Base-by-base conservation (phyloP, 2,797 vertebrate genomes). In the Anguilla pacifica region DNA sequence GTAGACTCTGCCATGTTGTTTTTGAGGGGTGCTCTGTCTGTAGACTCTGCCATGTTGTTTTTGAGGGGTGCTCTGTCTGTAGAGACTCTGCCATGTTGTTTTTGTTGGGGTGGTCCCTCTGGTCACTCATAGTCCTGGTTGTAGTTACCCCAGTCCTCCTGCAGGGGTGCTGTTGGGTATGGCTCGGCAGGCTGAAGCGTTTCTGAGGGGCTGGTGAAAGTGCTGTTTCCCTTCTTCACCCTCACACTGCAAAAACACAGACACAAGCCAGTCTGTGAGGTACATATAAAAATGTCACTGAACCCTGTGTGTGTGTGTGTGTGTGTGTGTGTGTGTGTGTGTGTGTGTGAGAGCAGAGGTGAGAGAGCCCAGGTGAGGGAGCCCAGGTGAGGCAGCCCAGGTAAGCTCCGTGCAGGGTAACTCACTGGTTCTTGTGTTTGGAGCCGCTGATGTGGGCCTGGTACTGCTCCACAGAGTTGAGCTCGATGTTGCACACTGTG, bases 401-500 rank as follows among this genome's bases (percentile, higher is more conserved):
- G 19, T 64, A 4, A 53, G 10, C 53, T 11, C 53, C 2, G 10
- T 10, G 15, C 1, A 11, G 46, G 25, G 83, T 91, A 93, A 97
- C 98, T 95, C 95, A 99, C 98, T 99, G 97, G 94, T 97, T 98
- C 96, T 98, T 99, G 93, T 99, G 98, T 96, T 99, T 99, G 94
- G 98, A 96, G 85, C 98, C 98, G 25, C 97, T 99, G 96, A 99
- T 96, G 89, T 99, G 98, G 92, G 98, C 98, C 93, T 99, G 97
- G 95, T 99, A 99, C 94, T 99, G 98, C 88, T 98, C 98, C 96
- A 99, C 98, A 31, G 98, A 99, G 96, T 99, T 99, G 77, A 99
- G 96, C 85, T 98, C 97, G 87, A 99, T 97, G 92, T 97, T 97
- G 93, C 98, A 99, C 53, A 97, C 93, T 89, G 95, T 96, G 94